phyloP scores from a whole-genome alignment of 2,888 invertebrate genomes.

The Oligia latruncula region DNA sequence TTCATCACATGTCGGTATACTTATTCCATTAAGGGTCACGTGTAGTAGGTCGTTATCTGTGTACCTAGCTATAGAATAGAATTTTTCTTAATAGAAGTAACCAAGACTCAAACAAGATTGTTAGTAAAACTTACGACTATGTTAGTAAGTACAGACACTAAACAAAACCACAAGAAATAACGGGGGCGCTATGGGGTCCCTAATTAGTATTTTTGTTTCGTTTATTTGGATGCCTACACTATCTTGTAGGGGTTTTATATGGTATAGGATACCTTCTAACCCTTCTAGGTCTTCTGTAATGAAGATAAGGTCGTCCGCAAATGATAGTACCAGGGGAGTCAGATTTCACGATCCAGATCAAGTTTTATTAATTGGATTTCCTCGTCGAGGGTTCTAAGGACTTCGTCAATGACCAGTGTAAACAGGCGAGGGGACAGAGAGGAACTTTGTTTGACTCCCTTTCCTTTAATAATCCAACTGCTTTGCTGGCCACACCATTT shows the following conservation, averaged over 20 bases:
- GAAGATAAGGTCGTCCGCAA: background rate
- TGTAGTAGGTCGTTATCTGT: too few relatives aligned
- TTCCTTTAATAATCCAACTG: background rate
- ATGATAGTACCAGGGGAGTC: background rate
- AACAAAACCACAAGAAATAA: too few relatives aligned
- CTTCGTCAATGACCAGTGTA: background rate
- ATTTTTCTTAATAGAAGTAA: too few relatives aligned
- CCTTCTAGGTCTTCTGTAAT: background rate
- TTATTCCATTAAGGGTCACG: too few relatives aligned
- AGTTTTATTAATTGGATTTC: background rate
- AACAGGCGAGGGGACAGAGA: background rate
- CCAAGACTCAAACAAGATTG: too few relatives aligned
- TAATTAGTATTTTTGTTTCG: background rate
- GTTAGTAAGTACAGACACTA: too few relatives aligned
- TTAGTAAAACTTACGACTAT: too few relatives aligned
- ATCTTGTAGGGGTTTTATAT: background rate
- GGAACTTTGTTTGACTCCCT: background rate
- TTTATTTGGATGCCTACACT: background rate
- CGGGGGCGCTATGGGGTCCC: background rate
- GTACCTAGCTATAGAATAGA: too few relatives aligned
- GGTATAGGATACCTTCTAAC: background rate
- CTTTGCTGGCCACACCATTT: background rate
- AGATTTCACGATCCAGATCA: background rate
- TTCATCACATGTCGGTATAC: too few relatives aligned
- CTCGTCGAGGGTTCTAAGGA: background rate